Percentiles rank a stretch among this genome's conserved stretches.
phyloP scores from a whole-genome alignment of 1,140 invertebrate genomes.

The Drosophila punjabiensis region DNA sequence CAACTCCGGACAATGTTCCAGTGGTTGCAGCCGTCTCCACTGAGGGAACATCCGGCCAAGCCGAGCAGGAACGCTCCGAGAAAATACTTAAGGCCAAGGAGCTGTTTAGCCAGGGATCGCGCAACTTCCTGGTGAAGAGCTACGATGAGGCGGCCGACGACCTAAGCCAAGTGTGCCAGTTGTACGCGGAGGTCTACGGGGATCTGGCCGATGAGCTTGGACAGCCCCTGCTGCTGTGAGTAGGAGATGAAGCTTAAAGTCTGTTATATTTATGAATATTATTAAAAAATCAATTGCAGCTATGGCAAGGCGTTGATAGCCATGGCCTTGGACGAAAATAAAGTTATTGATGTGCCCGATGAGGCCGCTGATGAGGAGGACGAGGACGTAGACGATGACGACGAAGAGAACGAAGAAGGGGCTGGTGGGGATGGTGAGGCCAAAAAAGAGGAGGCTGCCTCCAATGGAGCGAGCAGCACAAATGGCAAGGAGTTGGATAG shows the following conservation, averaged over 20 bases:
- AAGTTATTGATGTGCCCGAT: constrained; percentile 89
- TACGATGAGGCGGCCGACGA: constrained; percentile 89
- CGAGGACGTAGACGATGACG: constrained; percentile 78
- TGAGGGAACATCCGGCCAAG: constrained; percentile 21
- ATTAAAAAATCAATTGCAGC: constrained; percentile 32
- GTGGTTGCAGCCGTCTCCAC: constrained; percentile 17
- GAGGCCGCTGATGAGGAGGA: constrained; percentile 86
- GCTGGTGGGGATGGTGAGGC: constrained; percentile 82
- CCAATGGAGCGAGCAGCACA: constrained; percentile 57
- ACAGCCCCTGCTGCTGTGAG: constrained; percentile 90
- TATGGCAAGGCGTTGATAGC: constrained; percentile 89
- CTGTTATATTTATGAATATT: not conserved
- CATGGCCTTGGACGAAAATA: constrained; percentile 90
- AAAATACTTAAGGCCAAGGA: constrained; percentile 81
- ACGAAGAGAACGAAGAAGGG: constrained; percentile 84
- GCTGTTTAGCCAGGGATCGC: constrained; percentile 89
- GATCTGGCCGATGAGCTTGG: constrained; percentile 90
- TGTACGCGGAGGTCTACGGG: constrained; percentile 89
- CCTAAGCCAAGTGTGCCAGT: constrained; percentile 89
- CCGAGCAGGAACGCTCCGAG: constrained; percentile 61
- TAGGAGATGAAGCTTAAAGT: constrained; percentile 5
- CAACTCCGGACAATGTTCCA: constrained; percentile 56
- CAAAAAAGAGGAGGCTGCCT: constrained; percentile 22
- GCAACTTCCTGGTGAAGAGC: constrained; percentile 91
- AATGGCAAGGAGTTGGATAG: constrained; percentile 60